phyloP scores from a whole-genome alignment of 2,888 invertebrate genomes.

The Bellardia bayeri region DNA sequence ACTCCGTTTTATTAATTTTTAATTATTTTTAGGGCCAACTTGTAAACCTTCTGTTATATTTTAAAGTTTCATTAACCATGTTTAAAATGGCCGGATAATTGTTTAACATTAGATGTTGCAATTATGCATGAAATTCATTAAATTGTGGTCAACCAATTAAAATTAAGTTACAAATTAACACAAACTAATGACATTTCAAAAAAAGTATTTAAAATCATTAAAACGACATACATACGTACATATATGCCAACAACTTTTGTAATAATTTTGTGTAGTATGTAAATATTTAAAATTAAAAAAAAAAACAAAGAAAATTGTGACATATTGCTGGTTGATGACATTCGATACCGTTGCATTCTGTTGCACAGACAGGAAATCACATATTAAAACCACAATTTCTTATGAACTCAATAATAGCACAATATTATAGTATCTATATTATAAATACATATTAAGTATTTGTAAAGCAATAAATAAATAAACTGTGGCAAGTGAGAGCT shows the following conservation, averaged over 20 bases:
- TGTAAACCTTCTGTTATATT: background rate
- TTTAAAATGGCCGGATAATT: background rate
- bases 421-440: too few species aligned
- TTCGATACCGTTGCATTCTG: constrained; percentile 35
- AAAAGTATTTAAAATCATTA: background rate
- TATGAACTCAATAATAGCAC: constrained; percentile 9
- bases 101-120: background rate
- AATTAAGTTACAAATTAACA: background rate
- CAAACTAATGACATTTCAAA: background rate
- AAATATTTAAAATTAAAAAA: background rate
- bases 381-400: constrained; percentile 55
- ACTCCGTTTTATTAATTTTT: background rate
- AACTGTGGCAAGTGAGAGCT: constrained; percentile 59
- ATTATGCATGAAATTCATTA: constrained; percentile 1
- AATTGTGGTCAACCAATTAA: background rate
- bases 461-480: constrained; percentile 2
- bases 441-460: background rate
- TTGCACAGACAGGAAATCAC: constrained; percentile 60
- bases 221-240: background rate
- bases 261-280: background rate
- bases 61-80: background rate
- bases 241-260: background rate
- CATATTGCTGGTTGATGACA: constrained; percentile 18
- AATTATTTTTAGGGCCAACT: background rate
- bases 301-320: background rate